Conservation (phyloP, 1,140 invertebrate species). For the Panonychus citri region DNA sequence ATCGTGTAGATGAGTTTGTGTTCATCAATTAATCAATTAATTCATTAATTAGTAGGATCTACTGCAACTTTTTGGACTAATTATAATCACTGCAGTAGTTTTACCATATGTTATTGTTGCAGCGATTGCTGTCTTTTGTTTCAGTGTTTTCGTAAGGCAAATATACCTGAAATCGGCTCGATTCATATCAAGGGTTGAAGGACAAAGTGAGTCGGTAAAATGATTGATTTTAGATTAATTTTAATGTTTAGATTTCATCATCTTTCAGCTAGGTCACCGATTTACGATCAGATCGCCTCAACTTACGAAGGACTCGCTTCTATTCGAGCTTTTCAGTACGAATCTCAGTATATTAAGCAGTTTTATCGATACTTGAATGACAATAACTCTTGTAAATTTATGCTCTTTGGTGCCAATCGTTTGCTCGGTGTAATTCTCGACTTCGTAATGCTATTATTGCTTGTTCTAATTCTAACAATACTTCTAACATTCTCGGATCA, state of each 20-base stretch:
- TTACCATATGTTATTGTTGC: background rate
- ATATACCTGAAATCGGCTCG: background rate
- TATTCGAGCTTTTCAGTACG: slow-evolving; percentile 24
- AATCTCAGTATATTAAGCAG: slow-evolving; percentile 50
- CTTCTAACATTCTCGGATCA: slow-evolving; percentile 3
- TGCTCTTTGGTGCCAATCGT: slow-evolving; percentile 45
- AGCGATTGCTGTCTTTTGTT: background rate
- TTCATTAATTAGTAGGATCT: background rate
- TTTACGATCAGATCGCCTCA: slow-evolving; percentile 28
- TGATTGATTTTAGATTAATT: background rate
- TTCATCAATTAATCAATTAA: background rate
- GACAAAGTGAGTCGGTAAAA: background rate
- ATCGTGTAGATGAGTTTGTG: background rate
- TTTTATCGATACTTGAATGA: slow-evolving; percentile 51
- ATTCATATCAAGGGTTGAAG: background rate
- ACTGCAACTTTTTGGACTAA: background rate
- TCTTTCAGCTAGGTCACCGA: slow-evolving; percentile 22
- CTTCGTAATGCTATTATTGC: slow-evolving; percentile 39
- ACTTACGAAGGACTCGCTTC: slow-evolving; percentile 27
- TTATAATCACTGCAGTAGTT: background rate
- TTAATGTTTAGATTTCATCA: background rate
- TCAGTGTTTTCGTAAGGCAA: background rate
- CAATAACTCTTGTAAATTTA: slow-evolving; percentile 42
- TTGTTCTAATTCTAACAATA: slow-evolving; percentile 26
- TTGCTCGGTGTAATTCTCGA: slow-evolving; percentile 63